Conservation (phyloP, 2,888 invertebrate genomes). For the Euproctis similis region DNA sequence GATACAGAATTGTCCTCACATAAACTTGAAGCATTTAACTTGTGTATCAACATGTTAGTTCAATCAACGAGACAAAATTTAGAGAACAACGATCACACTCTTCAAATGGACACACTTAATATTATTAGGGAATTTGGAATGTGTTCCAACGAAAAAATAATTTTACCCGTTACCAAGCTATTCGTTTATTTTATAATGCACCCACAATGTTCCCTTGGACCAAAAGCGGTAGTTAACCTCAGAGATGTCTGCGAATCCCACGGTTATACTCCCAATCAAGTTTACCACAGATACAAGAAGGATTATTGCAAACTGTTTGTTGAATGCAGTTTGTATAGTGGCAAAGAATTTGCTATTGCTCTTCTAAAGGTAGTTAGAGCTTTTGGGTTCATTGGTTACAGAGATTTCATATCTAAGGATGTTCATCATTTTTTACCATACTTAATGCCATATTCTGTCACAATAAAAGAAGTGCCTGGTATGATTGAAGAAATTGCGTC, state of each 20-base stretch:
- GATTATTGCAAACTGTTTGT: constrained; percentile 78
- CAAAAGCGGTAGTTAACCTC: constrained; percentile 75
- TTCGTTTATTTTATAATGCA: constrained; percentile 79
- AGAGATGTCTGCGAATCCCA: constrained; percentile 75
- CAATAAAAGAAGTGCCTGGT: constrained; percentile 70
- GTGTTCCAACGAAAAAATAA: constrained; percentile 44
- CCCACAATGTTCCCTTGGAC: constrained; percentile 73
- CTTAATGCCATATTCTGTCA: constrained; percentile 76
- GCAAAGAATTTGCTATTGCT: constrained; percentile 75
- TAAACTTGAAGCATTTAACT: constrained; percentile 47
- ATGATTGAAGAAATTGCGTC: constrained; percentile 80
- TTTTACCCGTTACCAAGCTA: constrained; percentile 66
- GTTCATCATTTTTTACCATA: constrained; percentile 80
- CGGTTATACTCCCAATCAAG: constrained; percentile 68
- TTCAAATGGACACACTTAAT: constrained; percentile 72
- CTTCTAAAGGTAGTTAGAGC: constrained; percentile 79
- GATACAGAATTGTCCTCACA: constrained; percentile 34
- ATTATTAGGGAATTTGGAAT: constrained; percentile 71
- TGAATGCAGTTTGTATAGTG: constrained; percentile 74
- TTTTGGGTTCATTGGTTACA: constrained; percentile 80
- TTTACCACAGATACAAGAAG: constrained; percentile 79
- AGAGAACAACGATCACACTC: constrained; percentile 61
- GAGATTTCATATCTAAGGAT: constrained; percentile 82
- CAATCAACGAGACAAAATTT: constrained; percentile 65
- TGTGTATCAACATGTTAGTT: constrained; percentile 58